phyloP scores from a whole-genome alignment of 2,797 vertebrate genomes.

The Acanthurus tractus region DNA sequence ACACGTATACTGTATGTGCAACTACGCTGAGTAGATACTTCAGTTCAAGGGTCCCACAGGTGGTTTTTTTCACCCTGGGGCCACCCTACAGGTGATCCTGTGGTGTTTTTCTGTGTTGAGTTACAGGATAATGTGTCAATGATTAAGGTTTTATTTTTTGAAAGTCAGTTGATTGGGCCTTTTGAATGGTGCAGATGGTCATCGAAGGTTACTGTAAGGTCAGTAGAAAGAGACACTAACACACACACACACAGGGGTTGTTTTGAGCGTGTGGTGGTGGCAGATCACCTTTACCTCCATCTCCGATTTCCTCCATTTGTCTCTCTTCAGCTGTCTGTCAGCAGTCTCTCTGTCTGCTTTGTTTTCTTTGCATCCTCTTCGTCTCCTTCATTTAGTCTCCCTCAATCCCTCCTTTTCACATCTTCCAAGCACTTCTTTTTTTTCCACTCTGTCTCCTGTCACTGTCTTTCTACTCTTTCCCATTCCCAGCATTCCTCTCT shows the following conservation, averaged over 20 bases:
- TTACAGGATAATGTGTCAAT: not conserved
- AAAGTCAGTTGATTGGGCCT: not conserved
- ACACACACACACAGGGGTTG: not conserved
- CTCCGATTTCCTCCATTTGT: slow-evolving; percentile 46
- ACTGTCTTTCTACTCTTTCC: slow-evolving; percentile 67
- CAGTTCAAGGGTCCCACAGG: not conserved
- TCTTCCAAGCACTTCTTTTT: slow-evolving; percentile 48
- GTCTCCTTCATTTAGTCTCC: slow-evolving; percentile 38
- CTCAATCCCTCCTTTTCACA: slow-evolving; percentile 51
- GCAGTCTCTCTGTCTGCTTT: slow-evolving; percentile 43
- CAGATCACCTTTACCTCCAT: slow-evolving; percentile 36
- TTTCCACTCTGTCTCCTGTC: slow-evolving; percentile 68
- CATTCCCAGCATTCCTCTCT: slow-evolving; percentile 75
- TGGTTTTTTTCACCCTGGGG: not conserved
- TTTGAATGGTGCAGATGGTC: not conserved
- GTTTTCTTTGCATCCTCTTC: slow-evolving; percentile 43
- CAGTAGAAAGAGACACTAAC: not conserved
- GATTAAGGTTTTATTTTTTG: not conserved
- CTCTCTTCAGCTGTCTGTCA: slow-evolving; percentile 65
- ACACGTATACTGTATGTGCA: not conserved
- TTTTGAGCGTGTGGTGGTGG: slow-evolving; percentile 5
- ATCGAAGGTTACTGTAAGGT: slow-evolving; percentile 4
- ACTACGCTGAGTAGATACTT: not conserved
- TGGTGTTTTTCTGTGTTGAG: not conserved
- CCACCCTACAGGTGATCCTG: not conserved